Conservation (phyloP, 2,888 invertebrate species). For the Formica aserva region DNA sequence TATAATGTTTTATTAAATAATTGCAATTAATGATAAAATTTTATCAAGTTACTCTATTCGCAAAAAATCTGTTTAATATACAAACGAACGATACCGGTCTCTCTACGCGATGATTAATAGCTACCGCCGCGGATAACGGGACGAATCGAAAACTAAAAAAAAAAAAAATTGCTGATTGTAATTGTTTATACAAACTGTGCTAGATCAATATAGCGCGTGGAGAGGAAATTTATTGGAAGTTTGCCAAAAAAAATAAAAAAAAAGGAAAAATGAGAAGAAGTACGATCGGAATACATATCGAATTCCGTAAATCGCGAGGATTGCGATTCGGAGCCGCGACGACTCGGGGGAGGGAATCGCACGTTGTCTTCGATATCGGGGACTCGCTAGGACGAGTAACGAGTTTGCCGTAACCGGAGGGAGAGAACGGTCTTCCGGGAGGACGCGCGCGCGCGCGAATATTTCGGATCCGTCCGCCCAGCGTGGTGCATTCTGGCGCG, state of each 20-base stretch:
- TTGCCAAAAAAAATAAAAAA: neutral
- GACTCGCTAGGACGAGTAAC: slow-evolving; percentile 9
- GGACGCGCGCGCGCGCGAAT: slow-evolving; percentile 50
- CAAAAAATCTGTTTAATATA: neutral
- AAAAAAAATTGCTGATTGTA: neutral
- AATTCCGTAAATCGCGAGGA: slow-evolving; percentile 31
- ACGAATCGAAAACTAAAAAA: neutral
- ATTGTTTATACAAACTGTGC: slow-evolving; percentile 23
- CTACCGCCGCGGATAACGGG: neutral
- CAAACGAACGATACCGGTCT: neutral
- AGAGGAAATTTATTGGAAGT: slow-evolving; percentile 19
- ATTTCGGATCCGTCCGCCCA: slow-evolving; percentile 62
- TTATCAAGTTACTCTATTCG: neutral
- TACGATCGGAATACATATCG: slow-evolving; percentile 25
- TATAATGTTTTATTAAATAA: neutral
- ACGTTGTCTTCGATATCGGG: neutral
- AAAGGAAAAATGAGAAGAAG: neutral
- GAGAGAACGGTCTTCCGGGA: slow-evolving; percentile 47
- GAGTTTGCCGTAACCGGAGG: slow-evolving; percentile 27
- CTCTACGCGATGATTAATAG: slow-evolving; percentile 2
- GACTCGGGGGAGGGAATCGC: neutral
- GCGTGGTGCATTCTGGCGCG: slow-evolving; percentile 71
- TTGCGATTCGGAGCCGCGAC: neutral
- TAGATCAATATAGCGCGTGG: neutral
- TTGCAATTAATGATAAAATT: neutral